Percentiles rank a stretch among this genome's conserved stretches.
Conservation (phyloP, 1,140 invertebrate species). For the Popillia japonica region DNA sequence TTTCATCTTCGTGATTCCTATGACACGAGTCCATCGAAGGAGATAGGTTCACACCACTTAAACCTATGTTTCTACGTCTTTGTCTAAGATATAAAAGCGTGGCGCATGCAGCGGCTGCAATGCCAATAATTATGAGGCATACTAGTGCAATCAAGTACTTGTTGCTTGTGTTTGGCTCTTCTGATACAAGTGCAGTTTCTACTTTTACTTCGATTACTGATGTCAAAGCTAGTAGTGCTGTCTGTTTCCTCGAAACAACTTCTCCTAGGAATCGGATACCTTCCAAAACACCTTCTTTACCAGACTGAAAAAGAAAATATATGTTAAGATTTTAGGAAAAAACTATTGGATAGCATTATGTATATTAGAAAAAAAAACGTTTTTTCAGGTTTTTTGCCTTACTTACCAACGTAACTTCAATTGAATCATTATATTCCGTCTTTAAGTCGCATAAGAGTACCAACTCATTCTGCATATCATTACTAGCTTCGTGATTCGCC, state of each 20-base stretch:
- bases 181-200: slow-evolving; percentile 72
- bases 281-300: slow-evolving; percentile 67
- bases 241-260: slow-evolving; percentile 72
- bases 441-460: slow-evolving; percentile 85
- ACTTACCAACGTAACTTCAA: slow-evolving; percentile 88
- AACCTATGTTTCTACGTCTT: slow-evolving; percentile 63
- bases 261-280: slow-evolving; percentile 74
- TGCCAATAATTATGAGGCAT: slow-evolving; percentile 65
- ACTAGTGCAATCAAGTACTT: slow-evolving; percentile 62
- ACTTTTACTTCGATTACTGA: slow-evolving; percentile 83
- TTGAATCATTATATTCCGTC: slow-evolving; percentile 77
- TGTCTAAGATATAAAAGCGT: slow-evolving; percentile 64
- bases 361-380: not conserved
- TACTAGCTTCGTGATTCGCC: slow-evolving; percentile 68
- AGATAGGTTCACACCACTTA: slow-evolving; percentile 65
- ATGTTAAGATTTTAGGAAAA: not conserved
- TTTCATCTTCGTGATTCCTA: slow-evolving; percentile 81
- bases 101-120: slow-evolving; percentile 61
- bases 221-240: slow-evolving; percentile 70
- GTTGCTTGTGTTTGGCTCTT: slow-evolving; percentile 62
- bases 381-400: not conserved
- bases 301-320: slow-evolving; percentile 61
- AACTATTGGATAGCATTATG: not conserved
- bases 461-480: slow-evolving; percentile 64
- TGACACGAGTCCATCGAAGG: slow-evolving; percentile 67